A percentile compares a stretch with the other conserved stretches of the same genome.
These are phyloP conservation scores for Macroteleia sp. DNA, from an alignment of 2,888 invertebrate genomes.

Conservation along the genomic window DNA sequence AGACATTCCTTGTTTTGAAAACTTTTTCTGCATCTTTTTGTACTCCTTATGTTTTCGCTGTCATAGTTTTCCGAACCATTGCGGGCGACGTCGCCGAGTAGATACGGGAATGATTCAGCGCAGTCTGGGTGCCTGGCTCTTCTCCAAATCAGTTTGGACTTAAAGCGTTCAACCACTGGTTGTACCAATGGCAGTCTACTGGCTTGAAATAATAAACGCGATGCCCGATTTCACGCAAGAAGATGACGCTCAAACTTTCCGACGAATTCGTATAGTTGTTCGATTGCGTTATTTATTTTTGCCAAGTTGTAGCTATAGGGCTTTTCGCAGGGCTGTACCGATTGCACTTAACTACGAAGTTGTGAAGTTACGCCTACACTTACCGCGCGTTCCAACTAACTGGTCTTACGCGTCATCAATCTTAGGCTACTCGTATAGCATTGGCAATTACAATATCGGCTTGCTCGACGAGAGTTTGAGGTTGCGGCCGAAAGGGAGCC, in stretches of 20 bases:
- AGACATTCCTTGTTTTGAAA: constrained; percentile 46
- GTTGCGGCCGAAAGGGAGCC: constrained; percentile 77
- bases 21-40: constrained; percentile 24
- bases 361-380: too few relatives aligned
- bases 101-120: constrained; percentile 74
- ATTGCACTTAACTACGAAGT: too few relatives aligned
- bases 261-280: neutral
- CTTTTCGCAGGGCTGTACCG: too few relatives aligned
- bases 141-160: constrained; percentile 80
- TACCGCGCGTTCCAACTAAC: too few relatives aligned
- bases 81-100: constrained; percentile 13
- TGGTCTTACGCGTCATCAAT: constrained; percentile 82
- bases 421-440: constrained; percentile 80
- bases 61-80: constrained; percentile 48
- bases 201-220: constrained; percentile 77
- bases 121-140: constrained; percentile 77
- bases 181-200: constrained; percentile 69
- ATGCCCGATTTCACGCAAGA: constrained; percentile 14
- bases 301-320: too few relatives aligned
- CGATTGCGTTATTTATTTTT: constrained; percentile 33
- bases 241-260: constrained; percentile 1
- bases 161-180: constrained; percentile 68
- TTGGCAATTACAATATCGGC: constrained; percentile 83
- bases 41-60: constrained; percentile 5
- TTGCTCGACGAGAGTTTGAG: constrained; percentile 81